Evolutionary conservation across 2,888 invertebrate genomes (phyloP).

Genomic region (Drymonia ruficornis): DNA sequence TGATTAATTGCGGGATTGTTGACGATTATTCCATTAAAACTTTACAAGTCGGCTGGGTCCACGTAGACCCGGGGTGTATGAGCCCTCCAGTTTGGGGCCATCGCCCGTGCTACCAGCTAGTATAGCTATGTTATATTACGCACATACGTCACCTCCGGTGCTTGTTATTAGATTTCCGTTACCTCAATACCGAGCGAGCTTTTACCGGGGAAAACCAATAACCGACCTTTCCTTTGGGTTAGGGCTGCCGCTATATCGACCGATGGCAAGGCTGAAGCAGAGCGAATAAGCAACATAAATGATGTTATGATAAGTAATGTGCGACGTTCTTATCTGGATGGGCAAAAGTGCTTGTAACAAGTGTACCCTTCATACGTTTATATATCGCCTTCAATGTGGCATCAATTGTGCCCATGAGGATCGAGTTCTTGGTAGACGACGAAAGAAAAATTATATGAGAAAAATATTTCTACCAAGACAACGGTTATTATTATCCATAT

Average conservation of each 20-base stretch:
- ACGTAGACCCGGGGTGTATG: neutral
- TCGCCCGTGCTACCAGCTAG: neutral
- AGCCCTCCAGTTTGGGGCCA: neutral
- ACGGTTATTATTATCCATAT: too few species aligned
- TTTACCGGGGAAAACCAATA: constrained; percentile 60
- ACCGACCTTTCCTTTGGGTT: constrained; percentile 39
- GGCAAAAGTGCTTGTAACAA: neutral
- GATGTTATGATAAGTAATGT: constrained; percentile 13
- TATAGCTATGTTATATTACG: constrained; percentile 10
- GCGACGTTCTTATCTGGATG: constrained; percentile 5
- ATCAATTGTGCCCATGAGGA: neutral
- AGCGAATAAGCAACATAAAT: constrained; percentile 16
- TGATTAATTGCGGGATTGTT: constrained; percentile 14
- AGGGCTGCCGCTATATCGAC: constrained; percentile 27
- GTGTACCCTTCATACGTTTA: neutral
- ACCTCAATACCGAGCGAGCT: constrained; percentile 51
- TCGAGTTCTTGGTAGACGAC: neutral
- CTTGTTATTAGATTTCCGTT: constrained; percentile 59
- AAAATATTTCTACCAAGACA: too few species aligned
- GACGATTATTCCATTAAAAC: constrained; percentile 20
- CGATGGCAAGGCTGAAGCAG: constrained; percentile 13
- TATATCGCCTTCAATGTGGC: neutral
- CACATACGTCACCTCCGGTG: constrained; percentile 20
- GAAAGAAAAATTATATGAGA: neutral
- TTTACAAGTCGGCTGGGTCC: constrained; percentile 11